Base-by-base conservation (phyloP, 2,888 invertebrate species). In the Orthonychiurus folsomi region DNA sequence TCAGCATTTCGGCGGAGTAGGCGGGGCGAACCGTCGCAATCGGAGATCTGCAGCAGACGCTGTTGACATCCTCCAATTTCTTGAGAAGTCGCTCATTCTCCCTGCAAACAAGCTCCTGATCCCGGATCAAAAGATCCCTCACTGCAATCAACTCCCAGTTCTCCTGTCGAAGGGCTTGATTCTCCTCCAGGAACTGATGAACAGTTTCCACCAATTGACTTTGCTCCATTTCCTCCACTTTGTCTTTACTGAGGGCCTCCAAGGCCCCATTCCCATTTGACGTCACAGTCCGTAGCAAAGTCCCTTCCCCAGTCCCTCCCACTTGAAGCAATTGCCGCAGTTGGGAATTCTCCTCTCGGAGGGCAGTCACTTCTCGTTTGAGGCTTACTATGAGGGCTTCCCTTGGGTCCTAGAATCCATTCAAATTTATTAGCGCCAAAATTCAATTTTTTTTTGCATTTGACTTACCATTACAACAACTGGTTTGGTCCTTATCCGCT, bases 401-500 rank as follows among this genome's bases (percentile, higher is more conserved):
- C 67, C 93, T 81, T 0, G 94, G 93, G 76, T 95, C 94, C 90
- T 90, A 74, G 27, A 70, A 25, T 56, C n/a, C 47, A 55, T 58
- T 27, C 50, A 54, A 60, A 60, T 23, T 25, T 21, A 28, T 56
- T 9, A 52, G n/a, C 5, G 20, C n/a, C 23, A 52, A 52, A 52
- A n/a, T 3, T 52, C 52, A 52, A 52, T 52, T 9, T 52, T n/a
- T 52, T 47, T 47, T 47, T 47, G n/a, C 20, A 21, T 5, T 52
- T 47, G 75, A n/a, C 81, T 81, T 78, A 89, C 90, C 92, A 95
- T 93, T 77, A 93, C 87, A 26, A 95, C 87, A 21, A 93, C 86
- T 0, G 95, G 95, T 75, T 93, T 93, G 0, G 92, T 90, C 73
- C 88, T 86, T 69, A 95, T 95, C 76, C 87, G 88, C 80, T 93